phyloP scores from a whole-genome alignment of 1,140 invertebrate species.

The Uloborus diversus region DNA sequence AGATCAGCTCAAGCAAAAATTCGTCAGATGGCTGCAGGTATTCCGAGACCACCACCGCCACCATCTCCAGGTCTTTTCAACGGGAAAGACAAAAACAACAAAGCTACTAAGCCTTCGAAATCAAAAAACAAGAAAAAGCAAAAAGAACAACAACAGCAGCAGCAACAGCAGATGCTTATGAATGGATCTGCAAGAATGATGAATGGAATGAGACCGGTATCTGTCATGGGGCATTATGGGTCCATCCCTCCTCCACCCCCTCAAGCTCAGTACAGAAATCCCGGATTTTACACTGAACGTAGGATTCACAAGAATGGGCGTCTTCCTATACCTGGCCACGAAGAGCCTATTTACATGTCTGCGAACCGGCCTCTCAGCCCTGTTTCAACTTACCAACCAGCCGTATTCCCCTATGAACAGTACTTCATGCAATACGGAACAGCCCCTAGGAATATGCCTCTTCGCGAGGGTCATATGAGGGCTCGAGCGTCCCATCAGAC shows the following conservation, averaged over 20 bases:
- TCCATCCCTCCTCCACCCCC: slow-evolving; percentile 57
- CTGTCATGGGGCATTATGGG: slow-evolving; percentile 54
- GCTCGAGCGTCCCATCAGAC: neutral
- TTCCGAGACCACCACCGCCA: slow-evolving; percentile 72
- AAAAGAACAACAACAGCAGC: slow-evolving; percentile 19
- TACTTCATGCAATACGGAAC: slow-evolving; percentile 58
- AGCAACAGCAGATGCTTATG: slow-evolving; percentile 20
- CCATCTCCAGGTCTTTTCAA: slow-evolving; percentile 50
- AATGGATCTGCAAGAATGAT: slow-evolving; percentile 26
- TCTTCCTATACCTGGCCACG: slow-evolving; percentile 60
- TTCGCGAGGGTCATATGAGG: neutral
- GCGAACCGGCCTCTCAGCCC: slow-evolving; percentile 70
- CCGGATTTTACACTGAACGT: slow-evolving; percentile 51
- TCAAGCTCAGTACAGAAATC: slow-evolving; percentile 45
- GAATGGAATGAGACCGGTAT: slow-evolving; percentile 39
- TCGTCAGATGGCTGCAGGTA: slow-evolving; percentile 79
- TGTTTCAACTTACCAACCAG: slow-evolving; percentile 72
- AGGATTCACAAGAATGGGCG: slow-evolving; percentile 50
- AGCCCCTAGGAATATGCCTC: slow-evolving; percentile 36
- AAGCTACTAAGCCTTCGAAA: slow-evolving; percentile 39
- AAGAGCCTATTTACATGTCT: slow-evolving; percentile 74
- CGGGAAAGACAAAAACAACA: slow-evolving; percentile 50
- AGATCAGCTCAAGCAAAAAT: slow-evolving; percentile 66
- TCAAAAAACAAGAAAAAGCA: slow-evolving; percentile 39
- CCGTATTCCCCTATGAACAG: slow-evolving; percentile 72